Evolutionary conservation across 2,113 vertebrate species (phyloP), one percentile per base, ranked within the genome.

Genomic region (Anguilla japonica): DNA sequence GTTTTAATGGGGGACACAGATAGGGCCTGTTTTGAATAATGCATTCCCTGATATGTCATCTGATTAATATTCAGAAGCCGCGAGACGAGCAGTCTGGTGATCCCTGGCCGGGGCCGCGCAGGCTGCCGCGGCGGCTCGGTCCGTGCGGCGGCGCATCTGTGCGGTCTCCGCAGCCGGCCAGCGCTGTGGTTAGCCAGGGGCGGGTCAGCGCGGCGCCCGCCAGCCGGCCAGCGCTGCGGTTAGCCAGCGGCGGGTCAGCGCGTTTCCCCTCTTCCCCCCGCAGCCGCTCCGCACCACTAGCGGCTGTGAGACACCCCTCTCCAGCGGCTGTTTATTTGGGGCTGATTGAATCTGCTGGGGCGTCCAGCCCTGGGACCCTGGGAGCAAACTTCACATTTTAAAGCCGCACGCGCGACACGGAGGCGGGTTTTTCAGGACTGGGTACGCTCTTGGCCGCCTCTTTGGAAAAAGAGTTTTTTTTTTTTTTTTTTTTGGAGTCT

Each of bases 1-100:
- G 63, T 86, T 86, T 86, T 81, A 86, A 81, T 56, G 43, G 22
- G 40, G 79, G 56, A 39, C 22, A 56, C 34, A 34, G 71, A 75
- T 75, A 34, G n/a, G 26, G 15, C 56, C 9, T 56, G 53, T 34
- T 67, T 63, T 86, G 85, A 86, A 86, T 86, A 63, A 86, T 81
- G 53, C 15, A 86, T 86, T 86, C 79, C 79, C 67, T 79, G 57
- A 43, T 81, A 81, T 86, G 85, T 86, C 80, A 86, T 22, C 5
- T 82, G 79, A 57, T 87, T 87, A 83, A 79, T 79, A 83, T 83
- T 83, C 34, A 83, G 41, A 56, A 83, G 60, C 60, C n/a, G 15
- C 20, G 18, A 53, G 22, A 57, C 34, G 82, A 83, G 46, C 46
- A 14, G 83, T 57, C 67, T 87, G 81, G 63, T 83, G 83, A 87